Base-by-base conservation (phyloP, 2,797 vertebrate genomes). In the Notolabrus celidotus region DNA sequence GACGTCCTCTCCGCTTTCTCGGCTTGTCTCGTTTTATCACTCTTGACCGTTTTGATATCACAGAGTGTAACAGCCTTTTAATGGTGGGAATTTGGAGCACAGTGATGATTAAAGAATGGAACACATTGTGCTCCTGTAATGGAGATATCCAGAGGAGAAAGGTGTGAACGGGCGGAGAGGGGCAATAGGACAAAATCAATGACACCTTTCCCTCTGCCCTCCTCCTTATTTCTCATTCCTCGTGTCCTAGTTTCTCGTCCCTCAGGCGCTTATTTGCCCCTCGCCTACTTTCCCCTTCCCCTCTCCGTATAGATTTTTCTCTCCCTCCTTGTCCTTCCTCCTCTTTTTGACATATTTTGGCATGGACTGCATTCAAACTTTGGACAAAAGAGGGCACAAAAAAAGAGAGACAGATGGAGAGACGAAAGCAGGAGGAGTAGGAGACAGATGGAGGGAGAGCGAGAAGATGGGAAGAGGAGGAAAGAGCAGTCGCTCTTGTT, bases 371-470 rank as follows among this genome's bases (percentile, higher is more conserved):
- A 25, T 83, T 82, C 71, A 80, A 86, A 88, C 80, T 88, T 88
- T 74, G 71, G 77, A 89, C 84, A 88, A 90, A 90, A 77, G 88
- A 89, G 90, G 88, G 74, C 87, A 88, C 49, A 64, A 64, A 85
- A 73, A 31, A 66, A 82, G 71, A 72, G 75, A 86, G 85, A 87
- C 89, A 90, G 86, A 90, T 90, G 89, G 90, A 87, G 84, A 86
- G 55, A 89, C 42, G 84, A 77, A 68, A 78, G 80, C 81, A 84
- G 77, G 81, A 85, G 75, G 79, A 87, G 79, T 79, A 76, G 56
- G 70, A 89, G 85, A 87, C 88, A 91, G 87, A 91, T 86, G 88
- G 88, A 90, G 81, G 67, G 72, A 89, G 85, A 80, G 82, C 23
- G 62, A 86, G 80, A 90, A 84, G 86, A 89, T 82, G 84, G 86